Conservation (phyloP, 2,113 vertebrate genomes). For the Siphamia tubifer region DNA sequence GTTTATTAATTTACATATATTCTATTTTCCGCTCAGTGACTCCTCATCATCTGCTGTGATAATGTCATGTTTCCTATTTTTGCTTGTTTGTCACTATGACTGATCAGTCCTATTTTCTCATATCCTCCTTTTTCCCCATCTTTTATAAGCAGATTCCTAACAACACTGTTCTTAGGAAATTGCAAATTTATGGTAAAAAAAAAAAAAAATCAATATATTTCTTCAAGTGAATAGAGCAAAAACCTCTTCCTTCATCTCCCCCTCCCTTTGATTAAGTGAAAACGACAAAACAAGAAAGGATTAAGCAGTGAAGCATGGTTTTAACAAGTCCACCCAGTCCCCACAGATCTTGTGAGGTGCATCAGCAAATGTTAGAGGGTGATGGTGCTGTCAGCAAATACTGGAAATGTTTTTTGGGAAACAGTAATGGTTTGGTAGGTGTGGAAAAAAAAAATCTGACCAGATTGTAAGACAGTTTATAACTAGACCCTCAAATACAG, state of each 20-base stretch:
- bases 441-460: background rate
- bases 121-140: background rate
- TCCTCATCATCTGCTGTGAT: background rate
- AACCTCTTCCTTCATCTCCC: background rate
- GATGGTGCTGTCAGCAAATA: background rate
- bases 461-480: background rate
- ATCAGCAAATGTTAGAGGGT: slow-evolving; percentile 26
- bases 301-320: slow-evolving; percentile 68
- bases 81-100: no score
- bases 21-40: background rate
- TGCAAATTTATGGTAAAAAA: background rate
- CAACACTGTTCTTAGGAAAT: no score
- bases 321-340: slow-evolving; percentile 61
- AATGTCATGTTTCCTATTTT: background rate
- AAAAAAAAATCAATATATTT: slow-evolving; percentile 23
- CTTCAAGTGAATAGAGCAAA: background rate
- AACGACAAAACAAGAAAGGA: slow-evolving; percentile 59
- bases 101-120: no score
- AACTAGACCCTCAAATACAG: background rate
- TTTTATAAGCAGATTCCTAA: no score
- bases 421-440: slow-evolving; percentile 2
- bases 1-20: background rate
- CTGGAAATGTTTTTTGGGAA: background rate
- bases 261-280: slow-evolving; percentile 44
- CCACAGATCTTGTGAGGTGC: slow-evolving; percentile 34